Evolutionary conservation across 2,113 vertebrate species (phyloP).

Genomic region (Pseudorhombus dupliciocellatus): DNA sequence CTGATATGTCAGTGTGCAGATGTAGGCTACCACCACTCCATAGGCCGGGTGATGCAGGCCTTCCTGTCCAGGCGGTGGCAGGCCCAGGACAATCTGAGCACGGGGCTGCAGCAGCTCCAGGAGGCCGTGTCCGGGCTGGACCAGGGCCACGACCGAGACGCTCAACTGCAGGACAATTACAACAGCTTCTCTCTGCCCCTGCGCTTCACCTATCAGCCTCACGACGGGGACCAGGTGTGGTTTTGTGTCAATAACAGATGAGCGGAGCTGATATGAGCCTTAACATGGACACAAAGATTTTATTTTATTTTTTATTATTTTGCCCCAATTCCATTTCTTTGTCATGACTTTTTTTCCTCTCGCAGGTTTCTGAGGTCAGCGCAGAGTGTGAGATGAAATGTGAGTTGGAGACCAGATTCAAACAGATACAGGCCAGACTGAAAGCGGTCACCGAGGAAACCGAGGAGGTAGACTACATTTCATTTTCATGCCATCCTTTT

Average conservation of each 20-base stretch:
- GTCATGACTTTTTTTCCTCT: neutral
- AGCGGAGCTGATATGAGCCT: too few relatives aligned
- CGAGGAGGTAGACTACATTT: conserved; percentile 70
- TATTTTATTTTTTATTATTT: too few relatives aligned
- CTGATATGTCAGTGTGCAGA: conserved; percentile 82
- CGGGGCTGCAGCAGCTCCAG: conserved; percentile 83
- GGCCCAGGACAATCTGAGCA: conserved; percentile 79
- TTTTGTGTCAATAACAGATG: neutral
- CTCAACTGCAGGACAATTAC: conserved; percentile 83
- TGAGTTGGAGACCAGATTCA: conserved; percentile 85
- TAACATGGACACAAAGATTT: too few relatives aligned
- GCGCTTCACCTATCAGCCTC: conserved; percentile 87
- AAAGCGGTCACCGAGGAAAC: conserved; percentile 80
- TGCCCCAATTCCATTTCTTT: too few relatives aligned
- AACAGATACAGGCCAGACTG: conserved; percentile 85
- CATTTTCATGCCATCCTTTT: neutral
- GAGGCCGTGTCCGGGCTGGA: conserved; percentile 78
- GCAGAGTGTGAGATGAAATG: conserved; percentile 81
- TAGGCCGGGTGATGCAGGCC: conserved; percentile 81
- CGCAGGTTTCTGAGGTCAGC: conserved; percentile 84
- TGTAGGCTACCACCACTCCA: conserved; percentile 85
- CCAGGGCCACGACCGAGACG: conserved; percentile 83
- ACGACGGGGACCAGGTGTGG: conserved; percentile 88
- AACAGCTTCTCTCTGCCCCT: conserved; percentile 84
- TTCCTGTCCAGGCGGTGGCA: conserved; percentile 78